Evolutionary conservation across 1,140 invertebrate genomes (phyloP).

Genomic region (Sitobion miscanthi): DNA sequence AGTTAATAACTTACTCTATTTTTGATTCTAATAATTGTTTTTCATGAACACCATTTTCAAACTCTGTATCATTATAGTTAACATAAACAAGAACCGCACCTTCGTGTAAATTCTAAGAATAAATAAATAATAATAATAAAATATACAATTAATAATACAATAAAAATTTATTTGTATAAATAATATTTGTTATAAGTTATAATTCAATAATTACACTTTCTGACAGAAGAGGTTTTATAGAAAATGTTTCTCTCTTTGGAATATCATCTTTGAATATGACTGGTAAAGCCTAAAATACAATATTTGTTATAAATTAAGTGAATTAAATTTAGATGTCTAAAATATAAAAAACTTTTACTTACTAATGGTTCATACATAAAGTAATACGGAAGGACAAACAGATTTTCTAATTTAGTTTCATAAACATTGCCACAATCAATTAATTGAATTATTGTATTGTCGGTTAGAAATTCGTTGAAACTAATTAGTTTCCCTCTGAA

Average conservation of each 20-base stretch:
- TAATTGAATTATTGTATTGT: constrained; percentile 22
- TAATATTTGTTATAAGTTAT: background rate
- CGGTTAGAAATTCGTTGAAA: constrained; percentile 16
- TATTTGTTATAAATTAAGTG: background rate
- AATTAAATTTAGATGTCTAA: background rate
- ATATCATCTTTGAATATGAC: constrained; percentile 23
- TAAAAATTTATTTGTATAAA: background rate
- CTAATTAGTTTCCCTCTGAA: constrained; percentile 38
- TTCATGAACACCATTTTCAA: too few species aligned
- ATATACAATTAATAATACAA: background rate
- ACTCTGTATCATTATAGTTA: background rate
- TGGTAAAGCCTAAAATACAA: constrained; percentile 19
- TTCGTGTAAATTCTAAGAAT: background rate
- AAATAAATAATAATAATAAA: background rate
- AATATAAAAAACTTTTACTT: background rate
- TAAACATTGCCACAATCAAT: constrained; percentile 1
- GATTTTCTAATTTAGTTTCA: constrained; percentile 24
- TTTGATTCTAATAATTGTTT: background rate
- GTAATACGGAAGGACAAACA: constrained; percentile 4
- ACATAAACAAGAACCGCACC: constrained; percentile 19
- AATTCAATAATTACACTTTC: constrained; percentile 27
- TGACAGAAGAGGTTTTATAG: background rate
- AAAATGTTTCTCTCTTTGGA: background rate
- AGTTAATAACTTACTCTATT: constrained; percentile 7
- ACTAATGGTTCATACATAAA: constrained; percentile 38